phyloP scores from a whole-genome alignment of 1,140 invertebrate species.

The Saccostrea cuccullata region DNA sequence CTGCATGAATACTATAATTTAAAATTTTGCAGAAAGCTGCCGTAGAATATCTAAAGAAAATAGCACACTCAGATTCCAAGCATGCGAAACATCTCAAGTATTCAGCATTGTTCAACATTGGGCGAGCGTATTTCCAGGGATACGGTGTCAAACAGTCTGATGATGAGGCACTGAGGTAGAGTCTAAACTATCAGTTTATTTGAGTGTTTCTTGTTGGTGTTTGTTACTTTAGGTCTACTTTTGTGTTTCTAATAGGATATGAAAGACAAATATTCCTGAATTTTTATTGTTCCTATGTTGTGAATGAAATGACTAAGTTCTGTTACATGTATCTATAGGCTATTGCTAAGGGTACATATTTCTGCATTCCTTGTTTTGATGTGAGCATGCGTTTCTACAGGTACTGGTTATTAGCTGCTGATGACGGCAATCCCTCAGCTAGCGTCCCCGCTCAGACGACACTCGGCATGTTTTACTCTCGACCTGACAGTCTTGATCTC shows the following conservation, averaged over 20 bases:
- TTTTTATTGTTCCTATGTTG: no score
- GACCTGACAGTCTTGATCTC: constrained; percentile 71
- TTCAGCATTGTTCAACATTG: constrained; percentile 76
- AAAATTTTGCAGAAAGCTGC: constrained; percentile 67
- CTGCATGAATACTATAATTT: no score
- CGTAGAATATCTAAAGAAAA: constrained; percentile 71
- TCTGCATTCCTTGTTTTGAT: not conserved
- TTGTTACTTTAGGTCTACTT: no score
- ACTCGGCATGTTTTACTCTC: constrained; percentile 78
- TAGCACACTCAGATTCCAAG: constrained; percentile 63
- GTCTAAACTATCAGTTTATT: not conserved
- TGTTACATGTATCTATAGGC: no score
- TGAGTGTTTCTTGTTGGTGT: no score
- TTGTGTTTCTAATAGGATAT: no score
- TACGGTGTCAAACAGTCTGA: constrained; percentile 74
- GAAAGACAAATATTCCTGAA: no score
- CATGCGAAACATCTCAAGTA: constrained; percentile 68
- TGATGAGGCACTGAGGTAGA: constrained; percentile 77
- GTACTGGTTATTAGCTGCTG: constrained; percentile 77
- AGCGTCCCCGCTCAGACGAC: constrained; percentile 76
- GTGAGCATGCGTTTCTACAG: constrained; percentile 56
- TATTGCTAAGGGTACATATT: not conserved
- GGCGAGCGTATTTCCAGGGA: constrained; percentile 77
- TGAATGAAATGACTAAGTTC: no score
- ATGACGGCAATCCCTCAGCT: constrained; percentile 76